Conservation (phyloP, 2,113 vertebrate species). For the Pithys albifrons region DNA sequence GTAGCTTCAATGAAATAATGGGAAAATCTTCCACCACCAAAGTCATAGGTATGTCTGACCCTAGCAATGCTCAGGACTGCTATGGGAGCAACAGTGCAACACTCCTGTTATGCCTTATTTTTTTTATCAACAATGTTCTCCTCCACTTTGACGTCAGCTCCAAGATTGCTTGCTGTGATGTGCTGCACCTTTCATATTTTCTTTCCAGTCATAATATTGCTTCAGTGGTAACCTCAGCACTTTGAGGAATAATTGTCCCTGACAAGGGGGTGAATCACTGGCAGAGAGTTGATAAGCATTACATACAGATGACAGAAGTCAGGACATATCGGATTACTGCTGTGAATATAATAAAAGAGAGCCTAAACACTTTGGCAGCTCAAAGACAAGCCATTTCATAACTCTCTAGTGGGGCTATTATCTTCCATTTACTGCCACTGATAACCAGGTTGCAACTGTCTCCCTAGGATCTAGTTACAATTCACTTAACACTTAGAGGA, state of each 20-base stretch:
- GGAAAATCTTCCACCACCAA: neutral
- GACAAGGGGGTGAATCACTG: constrained; percentile 97
- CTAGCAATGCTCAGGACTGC: neutral
- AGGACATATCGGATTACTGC: constrained; percentile 99
- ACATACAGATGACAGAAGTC: constrained; percentile 97
- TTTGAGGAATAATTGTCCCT: constrained; percentile 95
- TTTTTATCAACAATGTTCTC: constrained; percentile 40
- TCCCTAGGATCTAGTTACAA: constrained; percentile 79
- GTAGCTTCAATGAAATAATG: neutral
- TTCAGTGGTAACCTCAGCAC: constrained; percentile 84
- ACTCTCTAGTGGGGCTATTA: constrained; percentile 86
- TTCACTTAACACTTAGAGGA: constrained; percentile 80
- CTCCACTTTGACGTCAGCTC: constrained; percentile 72
- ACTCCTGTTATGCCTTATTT: neutral
- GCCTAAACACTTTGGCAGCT: constrained; percentile 91
- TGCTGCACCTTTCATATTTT: constrained; percentile 73
- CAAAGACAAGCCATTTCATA: constrained; percentile 89
- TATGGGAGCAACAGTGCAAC: neutral
- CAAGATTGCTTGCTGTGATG: constrained; percentile 68
- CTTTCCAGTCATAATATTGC: constrained; percentile 80
- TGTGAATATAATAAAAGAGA: constrained; percentile 98
- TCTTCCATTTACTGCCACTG: constrained; percentile 88
- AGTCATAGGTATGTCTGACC: neutral
- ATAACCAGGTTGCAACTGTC: constrained; percentile 85
- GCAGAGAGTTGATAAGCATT: constrained; percentile 97